These are phyloP conservation scores for Zeugodacus cucurbitae DNA, from an alignment of 1,140 invertebrate genomes.

Conservation along the genomic window DNA sequence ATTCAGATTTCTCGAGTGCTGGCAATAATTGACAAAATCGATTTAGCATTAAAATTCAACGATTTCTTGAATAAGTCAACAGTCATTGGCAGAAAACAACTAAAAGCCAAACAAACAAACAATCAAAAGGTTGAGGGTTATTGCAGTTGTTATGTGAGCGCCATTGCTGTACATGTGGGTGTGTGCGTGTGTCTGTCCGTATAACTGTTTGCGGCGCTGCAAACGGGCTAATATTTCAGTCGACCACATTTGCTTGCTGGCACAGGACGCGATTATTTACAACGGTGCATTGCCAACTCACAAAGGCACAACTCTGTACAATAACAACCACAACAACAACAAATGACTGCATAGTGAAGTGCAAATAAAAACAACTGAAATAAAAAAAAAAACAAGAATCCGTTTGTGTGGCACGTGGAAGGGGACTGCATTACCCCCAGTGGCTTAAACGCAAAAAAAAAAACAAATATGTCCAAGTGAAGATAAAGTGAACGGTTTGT, in stretches of 20 bases:
- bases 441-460: not conserved
- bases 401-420: not conserved
- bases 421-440: not conserved
- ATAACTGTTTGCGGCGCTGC: not conserved
- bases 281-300: not conserved
- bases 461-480: not conserved
- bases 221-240: not conserved
- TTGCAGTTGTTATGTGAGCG: not conserved
- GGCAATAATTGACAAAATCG: not conserved
- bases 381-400: not conserved
- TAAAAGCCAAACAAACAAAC: constrained; percentile 25
- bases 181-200: not conserved
- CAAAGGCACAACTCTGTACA: not conserved
- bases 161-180: not conserved
- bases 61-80: constrained; percentile 41
- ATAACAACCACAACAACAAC: not conserved
- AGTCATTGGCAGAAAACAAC: constrained; percentile 17
- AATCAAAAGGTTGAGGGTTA: not conserved
- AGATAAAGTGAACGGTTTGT: not conserved
- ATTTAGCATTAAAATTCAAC: constrained; percentile 40
- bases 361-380: no score
- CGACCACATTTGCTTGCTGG: not conserved
- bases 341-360: no score
- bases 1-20: not conserved
- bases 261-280: not conserved